Evolutionary conservation across 2,888 invertebrate genomes (phyloP).

Genomic region (Pocota personata): DNA sequence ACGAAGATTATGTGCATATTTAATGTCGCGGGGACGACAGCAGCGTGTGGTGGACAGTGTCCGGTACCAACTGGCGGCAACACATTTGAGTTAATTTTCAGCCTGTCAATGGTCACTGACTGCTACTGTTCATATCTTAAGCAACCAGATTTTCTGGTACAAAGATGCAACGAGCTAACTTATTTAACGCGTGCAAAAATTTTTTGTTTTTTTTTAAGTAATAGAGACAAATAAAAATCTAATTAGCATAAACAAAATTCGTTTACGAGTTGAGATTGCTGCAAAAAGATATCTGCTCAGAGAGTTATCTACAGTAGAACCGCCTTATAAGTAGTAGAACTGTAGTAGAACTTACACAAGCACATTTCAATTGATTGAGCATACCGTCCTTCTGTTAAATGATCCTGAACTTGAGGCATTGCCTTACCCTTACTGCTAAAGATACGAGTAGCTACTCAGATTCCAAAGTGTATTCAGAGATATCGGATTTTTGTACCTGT

Average conservation of each 20-base stretch:
- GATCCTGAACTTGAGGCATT: too few species aligned
- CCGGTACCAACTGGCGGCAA: neutral
- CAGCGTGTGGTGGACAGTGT: constrained; percentile 8
- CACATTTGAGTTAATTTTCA: constrained; percentile 18
- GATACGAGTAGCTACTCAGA: too few species aligned
- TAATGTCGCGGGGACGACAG: constrained; percentile 5
- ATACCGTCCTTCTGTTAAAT: too few species aligned
- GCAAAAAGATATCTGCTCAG: too few species aligned
- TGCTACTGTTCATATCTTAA: neutral
- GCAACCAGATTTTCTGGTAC: constrained; percentile 23
- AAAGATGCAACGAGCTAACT: neutral
- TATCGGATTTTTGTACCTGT: too few species aligned
- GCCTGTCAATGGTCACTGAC: neutral
- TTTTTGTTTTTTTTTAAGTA: neutral
- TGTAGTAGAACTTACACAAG: too few species aligned
- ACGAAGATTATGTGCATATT: constrained; percentile 62
- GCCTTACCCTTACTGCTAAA: too few species aligned
- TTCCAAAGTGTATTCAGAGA: too few species aligned
- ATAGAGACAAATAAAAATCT: neutral
- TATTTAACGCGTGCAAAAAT: neutral
- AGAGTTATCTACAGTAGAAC: too few species aligned
- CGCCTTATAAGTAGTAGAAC: too few species aligned
- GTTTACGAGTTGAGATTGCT: neutral
- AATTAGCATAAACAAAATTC: neutral
- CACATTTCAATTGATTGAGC: too few species aligned